Evolutionary conservation across 1,140 invertebrate genomes (phyloP), one percentile per base, ranked within the genome.

Genomic region (Drosophila nigromelanica): DNA sequence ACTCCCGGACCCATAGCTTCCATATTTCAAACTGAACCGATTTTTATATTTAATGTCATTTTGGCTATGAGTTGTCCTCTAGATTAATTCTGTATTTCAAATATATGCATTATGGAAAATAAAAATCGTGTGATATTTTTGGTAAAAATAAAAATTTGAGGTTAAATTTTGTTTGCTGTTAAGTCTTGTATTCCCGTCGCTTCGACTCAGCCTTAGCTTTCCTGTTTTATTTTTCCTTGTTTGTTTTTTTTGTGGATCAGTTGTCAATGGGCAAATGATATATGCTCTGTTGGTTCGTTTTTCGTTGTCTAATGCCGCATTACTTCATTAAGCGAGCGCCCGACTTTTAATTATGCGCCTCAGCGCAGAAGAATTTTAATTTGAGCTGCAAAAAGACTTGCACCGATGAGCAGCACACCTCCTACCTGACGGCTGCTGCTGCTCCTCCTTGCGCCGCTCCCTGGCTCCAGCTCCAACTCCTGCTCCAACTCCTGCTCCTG

Each of bases 331-430:
- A 73, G 75, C 70, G 48, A 66, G 45, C 76, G 43, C 24, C 62
- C 39, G 64, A 67, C 83, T 82, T 87, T 87, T 89, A 89, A 87
- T 87, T 87, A 87, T 87, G 79, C 60, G 37, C 59, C 40, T 30
- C 30, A 45, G 24, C 55, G 50, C 48, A 52, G 45, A 66, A 69
- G 79, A 89, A 89, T 89, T 89, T 89, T 89, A 89, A 89, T 89
- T 89, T 89, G 83, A 73, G 69, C 61, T 60, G 39, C 33, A 63
- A 27, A 60, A 27, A 18, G 21, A 47, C 40, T 30, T 54, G 40
- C 15, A 14, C 15, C 30, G 18, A 3, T 33, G 27, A 27, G 27
- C 27, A 27, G 27, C 14, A 2, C 2, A 10, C 15, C 6, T 35
- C 11, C n/a, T 12, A 3, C 21, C 30, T 45, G 15, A 11, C 14